Conservation (phyloP, 2,113 vertebrate genomes). For the Grammomys dolichurus region DNA sequence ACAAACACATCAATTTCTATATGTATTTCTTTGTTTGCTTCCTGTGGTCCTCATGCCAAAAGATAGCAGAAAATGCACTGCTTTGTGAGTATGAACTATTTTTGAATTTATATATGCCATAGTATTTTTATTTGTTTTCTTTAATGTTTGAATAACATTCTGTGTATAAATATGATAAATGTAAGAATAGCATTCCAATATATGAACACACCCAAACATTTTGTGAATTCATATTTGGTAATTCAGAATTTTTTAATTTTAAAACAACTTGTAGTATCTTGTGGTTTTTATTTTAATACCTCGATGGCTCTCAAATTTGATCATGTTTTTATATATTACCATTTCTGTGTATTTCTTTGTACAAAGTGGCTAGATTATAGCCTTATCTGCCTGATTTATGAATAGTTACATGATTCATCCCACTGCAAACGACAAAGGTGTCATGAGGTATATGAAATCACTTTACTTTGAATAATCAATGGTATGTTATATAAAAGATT, state of each 20-base stretch:
- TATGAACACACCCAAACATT: background rate
- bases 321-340: background rate
- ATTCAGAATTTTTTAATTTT: background rate
- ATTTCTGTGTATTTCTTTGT: background rate
- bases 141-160: background rate
- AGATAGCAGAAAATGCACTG: background rate
- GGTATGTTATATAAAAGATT: background rate
- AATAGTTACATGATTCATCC: background rate
- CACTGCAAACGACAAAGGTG: background rate
- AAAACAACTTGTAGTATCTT: background rate
- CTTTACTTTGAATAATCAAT: background rate
- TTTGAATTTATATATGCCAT: background rate
- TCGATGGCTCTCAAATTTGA: background rate
- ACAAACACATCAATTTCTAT: background rate
- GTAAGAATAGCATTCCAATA: background rate
- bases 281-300: background rate
- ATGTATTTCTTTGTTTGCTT: background rate
- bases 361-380: background rate
- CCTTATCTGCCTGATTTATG: background rate
- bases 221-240: background rate
- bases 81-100: background rate
- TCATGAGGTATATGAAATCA: too few relatives aligned
- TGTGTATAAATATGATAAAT: background rate
- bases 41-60: background rate
- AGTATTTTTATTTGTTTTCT: background rate